Evolutionary conservation across 2,797 vertebrate species (phyloP).

Genomic region (Phrynocephalus guinanensis): DNA sequence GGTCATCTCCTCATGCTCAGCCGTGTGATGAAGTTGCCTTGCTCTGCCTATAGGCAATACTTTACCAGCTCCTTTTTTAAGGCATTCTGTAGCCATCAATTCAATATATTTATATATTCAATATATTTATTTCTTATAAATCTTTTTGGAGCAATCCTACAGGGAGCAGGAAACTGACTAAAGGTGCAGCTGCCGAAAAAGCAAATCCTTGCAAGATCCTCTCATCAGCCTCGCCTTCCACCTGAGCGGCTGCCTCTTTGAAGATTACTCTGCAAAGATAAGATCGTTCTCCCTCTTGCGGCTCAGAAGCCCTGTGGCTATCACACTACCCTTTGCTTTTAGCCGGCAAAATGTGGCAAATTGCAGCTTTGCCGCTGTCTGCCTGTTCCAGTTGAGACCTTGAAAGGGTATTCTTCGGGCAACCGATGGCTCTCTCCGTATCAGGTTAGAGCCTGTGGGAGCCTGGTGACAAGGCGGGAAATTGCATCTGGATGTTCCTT

Average conservation of each 20-base stretch:
- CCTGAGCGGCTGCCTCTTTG: constrained; percentile 14
- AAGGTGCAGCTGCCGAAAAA: not conserved
- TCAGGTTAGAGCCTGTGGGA: constrained; percentile 59
- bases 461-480: constrained; percentile 66
- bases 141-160: not conserved
- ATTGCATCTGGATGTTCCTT: constrained; percentile 61
- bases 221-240: not conserved
- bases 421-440: constrained; percentile 57
- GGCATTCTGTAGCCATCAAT: too few species aligned
- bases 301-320: constrained; percentile 2
- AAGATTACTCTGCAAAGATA: constrained; percentile 43
- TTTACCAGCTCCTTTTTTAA: too few species aligned
- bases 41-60: too few species aligned
- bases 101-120: too few species aligned
- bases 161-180: not conserved
- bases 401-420: constrained; percentile 63
- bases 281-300: constrained; percentile 24
- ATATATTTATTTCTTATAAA: too few species aligned
- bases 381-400: constrained; percentile 56
- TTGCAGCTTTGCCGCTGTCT: constrained; percentile 47
- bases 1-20: too few species aligned
- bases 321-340: constrained; percentile 47
- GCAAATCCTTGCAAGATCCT: not conserved
- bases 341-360: constrained; percentile 64
- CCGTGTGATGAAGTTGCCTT: too few species aligned